Evolutionary conservation across 1,140 invertebrate species (phyloP).

Genomic region (Ceratina australensis): DNA sequence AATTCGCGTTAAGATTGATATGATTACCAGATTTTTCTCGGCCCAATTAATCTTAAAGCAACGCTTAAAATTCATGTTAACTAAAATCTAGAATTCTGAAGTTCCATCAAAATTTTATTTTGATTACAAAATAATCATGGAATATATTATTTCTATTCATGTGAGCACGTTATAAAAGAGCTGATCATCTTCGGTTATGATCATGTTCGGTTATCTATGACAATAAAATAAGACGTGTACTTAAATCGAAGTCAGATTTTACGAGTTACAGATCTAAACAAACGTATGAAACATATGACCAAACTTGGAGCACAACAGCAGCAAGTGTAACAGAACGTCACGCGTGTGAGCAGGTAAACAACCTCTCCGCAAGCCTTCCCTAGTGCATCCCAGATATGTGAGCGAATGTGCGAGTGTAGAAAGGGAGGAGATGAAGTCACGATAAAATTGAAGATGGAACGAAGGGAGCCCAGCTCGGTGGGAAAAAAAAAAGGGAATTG

Average conservation of each 20-base stretch:
- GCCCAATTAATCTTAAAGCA: conserved; percentile 17
- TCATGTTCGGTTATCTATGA: too few relatives aligned
- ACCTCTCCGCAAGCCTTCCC: conserved; percentile 39
- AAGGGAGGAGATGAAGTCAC: conserved; percentile 9
- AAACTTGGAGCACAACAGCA: conserved; percentile 7
- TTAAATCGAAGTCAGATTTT: conserved; percentile 22
- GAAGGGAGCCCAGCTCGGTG: background rate
- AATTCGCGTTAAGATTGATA: conserved; percentile 6
- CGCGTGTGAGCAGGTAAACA: conserved; percentile 45
- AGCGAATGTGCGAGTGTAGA: background rate
- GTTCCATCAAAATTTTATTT: too few relatives aligned
- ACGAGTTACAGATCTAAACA: conserved; percentile 52
- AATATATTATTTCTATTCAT: too few relatives aligned
- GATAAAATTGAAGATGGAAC: background rate
- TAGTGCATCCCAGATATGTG: background rate
- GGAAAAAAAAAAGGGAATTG: background rate
- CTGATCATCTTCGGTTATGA: too few relatives aligned
- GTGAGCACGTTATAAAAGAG: too few relatives aligned
- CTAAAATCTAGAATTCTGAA: background rate
- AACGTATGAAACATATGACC: conserved; percentile 54
- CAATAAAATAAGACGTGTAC: background rate
- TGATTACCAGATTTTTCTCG: background rate
- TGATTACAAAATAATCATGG: too few relatives aligned
- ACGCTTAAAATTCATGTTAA: background rate
- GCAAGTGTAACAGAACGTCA: conserved; percentile 15